Evolutionary conservation across 2,113 vertebrate genomes (phyloP).

Genomic region (Embiotoca jacksoni): DNA sequence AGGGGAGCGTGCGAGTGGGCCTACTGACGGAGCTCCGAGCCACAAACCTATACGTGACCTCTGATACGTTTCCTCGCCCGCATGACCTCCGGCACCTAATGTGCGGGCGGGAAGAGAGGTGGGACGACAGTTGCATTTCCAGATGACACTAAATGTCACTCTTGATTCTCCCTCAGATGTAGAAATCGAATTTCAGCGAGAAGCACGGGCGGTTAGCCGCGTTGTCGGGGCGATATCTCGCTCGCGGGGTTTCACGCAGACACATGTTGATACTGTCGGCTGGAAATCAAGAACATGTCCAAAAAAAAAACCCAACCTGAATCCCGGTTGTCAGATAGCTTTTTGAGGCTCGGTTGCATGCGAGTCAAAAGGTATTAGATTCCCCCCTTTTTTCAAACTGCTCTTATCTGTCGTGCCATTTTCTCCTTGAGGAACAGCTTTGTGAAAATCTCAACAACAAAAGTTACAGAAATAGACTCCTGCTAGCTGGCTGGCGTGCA

Average conservation of each 20-base stretch:
- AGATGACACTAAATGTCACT: slow-evolving; percentile 47
- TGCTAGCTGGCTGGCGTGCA: slow-evolving; percentile 27
- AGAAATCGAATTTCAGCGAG: slow-evolving; percentile 32
- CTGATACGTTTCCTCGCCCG: slow-evolving; percentile 60
- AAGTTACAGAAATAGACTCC: slow-evolving; percentile 36
- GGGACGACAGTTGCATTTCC: slow-evolving; percentile 46
- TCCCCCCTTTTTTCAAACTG: slow-evolving; percentile 26
- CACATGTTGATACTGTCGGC: slow-evolving; percentile 45
- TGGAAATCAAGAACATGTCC: slow-evolving; percentile 57
- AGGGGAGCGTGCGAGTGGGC: slow-evolving; percentile 46
- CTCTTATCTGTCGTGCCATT: slow-evolving; percentile 55
- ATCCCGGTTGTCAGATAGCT: slow-evolving; percentile 46
- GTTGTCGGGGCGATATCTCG: slow-evolving; percentile 31
- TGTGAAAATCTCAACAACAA: slow-evolving; percentile 31
- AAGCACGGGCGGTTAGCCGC: neutral
- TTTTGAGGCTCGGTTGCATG: slow-evolving; percentile 40
- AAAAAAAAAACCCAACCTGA: slow-evolving; percentile 27
- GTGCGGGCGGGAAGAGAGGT: slow-evolving; percentile 1
- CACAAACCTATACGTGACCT: slow-evolving; percentile 62
- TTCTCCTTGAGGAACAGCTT: slow-evolving; percentile 55
- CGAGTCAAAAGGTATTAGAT: slow-evolving; percentile 37
- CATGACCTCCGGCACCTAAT: slow-evolving; percentile 34
- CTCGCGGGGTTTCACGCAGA: slow-evolving; percentile 26
- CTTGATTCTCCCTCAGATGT: slow-evolving; percentile 20
- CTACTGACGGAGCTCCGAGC: slow-evolving; percentile 48